A percentile compares a stretch with the other conserved stretches of the same genome.
phyloP scores from a whole-genome alignment of 30 jellyfish, hydroid and myxozoan genomes.

The Morbakka virulenta region DNA sequence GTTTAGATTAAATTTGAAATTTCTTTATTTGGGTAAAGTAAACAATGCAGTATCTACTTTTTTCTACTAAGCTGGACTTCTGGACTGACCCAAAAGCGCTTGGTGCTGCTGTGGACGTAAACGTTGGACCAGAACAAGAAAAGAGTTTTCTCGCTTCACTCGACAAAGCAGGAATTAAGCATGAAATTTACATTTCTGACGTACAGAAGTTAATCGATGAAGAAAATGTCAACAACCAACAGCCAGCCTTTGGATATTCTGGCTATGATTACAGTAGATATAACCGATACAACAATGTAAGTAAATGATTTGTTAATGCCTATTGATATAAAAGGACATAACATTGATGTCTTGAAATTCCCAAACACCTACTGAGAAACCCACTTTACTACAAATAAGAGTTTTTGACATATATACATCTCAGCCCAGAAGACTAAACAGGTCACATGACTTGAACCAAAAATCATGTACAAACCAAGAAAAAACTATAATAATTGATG shows the following conservation, averaged over 20 bases:
- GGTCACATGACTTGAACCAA: too few species aligned
- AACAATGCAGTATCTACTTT: too few species aligned
- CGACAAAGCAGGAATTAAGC: slow-evolving; percentile 50
- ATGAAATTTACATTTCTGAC: slow-evolving; percentile 53
- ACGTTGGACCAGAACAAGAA: slow-evolving; percentile 31
- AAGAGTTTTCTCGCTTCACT: slow-evolving; percentile 35
- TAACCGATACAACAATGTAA: slow-evolving; percentile 52
- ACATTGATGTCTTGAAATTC: too few species aligned
- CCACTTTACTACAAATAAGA: too few species aligned
- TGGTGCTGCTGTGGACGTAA: slow-evolving; percentile 67
- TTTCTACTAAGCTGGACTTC: slow-evolving; percentile 92
- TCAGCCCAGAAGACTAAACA: too few species aligned
- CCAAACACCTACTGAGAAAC: too few species aligned
- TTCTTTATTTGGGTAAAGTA: too few species aligned
- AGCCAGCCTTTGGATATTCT: slow-evolving; percentile 23
- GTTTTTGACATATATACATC: too few species aligned
- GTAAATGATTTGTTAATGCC: background rate
- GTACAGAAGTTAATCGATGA: slow-evolving; percentile 71
- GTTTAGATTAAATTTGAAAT: too few species aligned
- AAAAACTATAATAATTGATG: too few species aligned
- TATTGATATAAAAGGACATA: too few species aligned
- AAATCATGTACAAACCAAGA: too few species aligned
- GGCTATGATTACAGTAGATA: slow-evolving; percentile 67
- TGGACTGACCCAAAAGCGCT: slow-evolving; percentile 81
- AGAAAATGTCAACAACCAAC: slow-evolving; percentile 33